phyloP scores from a whole-genome alignment of 2,888 invertebrate species.

The Cheilosia soror region DNA sequence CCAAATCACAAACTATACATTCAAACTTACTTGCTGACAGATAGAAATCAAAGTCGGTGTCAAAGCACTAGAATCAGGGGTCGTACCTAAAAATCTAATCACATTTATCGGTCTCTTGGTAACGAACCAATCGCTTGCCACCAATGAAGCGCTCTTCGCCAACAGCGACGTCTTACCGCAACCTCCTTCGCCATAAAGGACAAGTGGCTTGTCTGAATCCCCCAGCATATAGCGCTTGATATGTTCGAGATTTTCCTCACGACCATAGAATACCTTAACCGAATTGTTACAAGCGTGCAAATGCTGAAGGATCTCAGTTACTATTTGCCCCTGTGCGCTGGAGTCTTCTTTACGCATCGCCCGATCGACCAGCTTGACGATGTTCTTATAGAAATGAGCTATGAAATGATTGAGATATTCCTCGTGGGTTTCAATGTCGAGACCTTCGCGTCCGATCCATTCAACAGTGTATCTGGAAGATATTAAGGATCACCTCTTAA shows the following conservation, averaged over 20 bases:
- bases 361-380: slow-evolving; percentile 94
- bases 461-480: slow-evolving; percentile 94
- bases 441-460: slow-evolving; percentile 98
- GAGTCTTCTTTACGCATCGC: slow-evolving; percentile 98
- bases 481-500: background rate
- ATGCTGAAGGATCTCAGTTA: slow-evolving; percentile 97
- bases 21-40: slow-evolving; percentile 92
- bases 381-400: slow-evolving; percentile 96
- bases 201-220: slow-evolving; percentile 93
- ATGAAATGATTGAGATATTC: slow-evolving; percentile 98
- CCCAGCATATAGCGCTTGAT: slow-evolving; percentile 93
- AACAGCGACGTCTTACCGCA: slow-evolving; percentile 98
- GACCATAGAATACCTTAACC: slow-evolving; percentile 96
- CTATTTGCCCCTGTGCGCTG: slow-evolving; percentile 96
- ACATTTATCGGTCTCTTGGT: slow-evolving; percentile 93
- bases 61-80: slow-evolving; percentile 97
- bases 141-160: slow-evolving; percentile 95
- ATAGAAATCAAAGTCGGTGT: slow-evolving; percentile 97
- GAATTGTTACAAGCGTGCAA: slow-evolving; percentile 97
- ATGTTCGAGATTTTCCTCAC: slow-evolving; percentile 92
- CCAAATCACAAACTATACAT: background rate
- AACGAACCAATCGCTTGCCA: slow-evolving; percentile 89
- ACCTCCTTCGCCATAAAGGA: slow-evolving; percentile 97
- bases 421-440: slow-evolving; percentile 95
- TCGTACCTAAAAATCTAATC: slow-evolving; percentile 97